Conservation (phyloP, 2,888 invertebrate genomes). For the Apoderus coryli region DNA sequence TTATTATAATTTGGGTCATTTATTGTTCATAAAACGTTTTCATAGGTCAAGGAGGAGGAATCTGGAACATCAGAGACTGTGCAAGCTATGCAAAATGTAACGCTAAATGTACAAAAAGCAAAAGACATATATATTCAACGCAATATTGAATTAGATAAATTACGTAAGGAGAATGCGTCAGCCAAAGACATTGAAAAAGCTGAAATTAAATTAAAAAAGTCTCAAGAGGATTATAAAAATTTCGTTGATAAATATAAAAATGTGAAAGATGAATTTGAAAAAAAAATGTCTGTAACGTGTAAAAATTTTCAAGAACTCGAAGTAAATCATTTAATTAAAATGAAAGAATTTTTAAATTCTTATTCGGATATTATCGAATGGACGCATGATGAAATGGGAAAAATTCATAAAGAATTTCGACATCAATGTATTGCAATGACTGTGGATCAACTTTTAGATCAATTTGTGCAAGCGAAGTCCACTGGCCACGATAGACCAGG, state of each 20-base stretch:
- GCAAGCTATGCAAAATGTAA: slow-evolving; percentile 77
- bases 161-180: slow-evolving; percentile 79
- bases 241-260: slow-evolving; percentile 85
- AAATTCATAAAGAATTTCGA: slow-evolving; percentile 87
- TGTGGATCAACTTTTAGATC: slow-evolving; percentile 81
- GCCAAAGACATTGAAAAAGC: slow-evolving; percentile 83
- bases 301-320: slow-evolving; percentile 92
- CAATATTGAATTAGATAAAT: slow-evolving; percentile 75
- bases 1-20: no score
- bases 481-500: slow-evolving; percentile 90
- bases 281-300: slow-evolving; percentile 86
- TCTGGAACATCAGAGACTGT: slow-evolving; percentile 83
- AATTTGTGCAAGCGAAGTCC: slow-evolving; percentile 83
- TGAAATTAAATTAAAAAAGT: slow-evolving; percentile 80
- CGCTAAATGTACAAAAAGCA: slow-evolving; percentile 75
- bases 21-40: no score
- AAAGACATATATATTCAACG: slow-evolving; percentile 84
- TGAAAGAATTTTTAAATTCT: slow-evolving; percentile 87
- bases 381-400: slow-evolving; percentile 82
- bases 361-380: slow-evolving; percentile 79
- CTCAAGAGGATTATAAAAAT: slow-evolving; percentile 87
- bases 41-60: slow-evolving; percentile 90
- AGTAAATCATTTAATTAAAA: slow-evolving; percentile 80
- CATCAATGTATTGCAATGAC: slow-evolving; percentile 83
- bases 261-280: slow-evolving; percentile 88